These are phyloP conservation scores for Lordiphosa fenestrarum DNA, from an alignment of 2,888 invertebrate genomes.

Conservation along the genomic window DNA sequence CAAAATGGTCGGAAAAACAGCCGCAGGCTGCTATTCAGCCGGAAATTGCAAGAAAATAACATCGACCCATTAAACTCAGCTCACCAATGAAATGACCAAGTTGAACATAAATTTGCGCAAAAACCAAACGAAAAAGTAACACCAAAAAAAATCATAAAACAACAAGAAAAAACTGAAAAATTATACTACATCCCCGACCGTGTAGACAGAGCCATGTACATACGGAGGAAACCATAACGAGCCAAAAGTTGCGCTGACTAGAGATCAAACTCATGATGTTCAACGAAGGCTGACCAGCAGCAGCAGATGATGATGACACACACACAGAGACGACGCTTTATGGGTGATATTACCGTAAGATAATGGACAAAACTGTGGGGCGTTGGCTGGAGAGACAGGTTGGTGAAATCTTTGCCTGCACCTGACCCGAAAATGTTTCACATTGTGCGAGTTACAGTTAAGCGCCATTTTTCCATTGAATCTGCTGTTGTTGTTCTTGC, in stretches of 20 bases:
- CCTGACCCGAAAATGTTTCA: slow-evolving; percentile 75
- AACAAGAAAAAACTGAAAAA: slow-evolving; percentile 24
- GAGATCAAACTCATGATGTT: slow-evolving; percentile 42
- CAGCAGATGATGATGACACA: slow-evolving; percentile 19
- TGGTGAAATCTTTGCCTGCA: slow-evolving; percentile 64
- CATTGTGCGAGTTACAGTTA: slow-evolving; percentile 73
- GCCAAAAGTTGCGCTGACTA: slow-evolving; percentile 34
- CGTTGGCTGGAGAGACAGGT: slow-evolving; percentile 52
- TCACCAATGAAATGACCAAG: slow-evolving; percentile 44
- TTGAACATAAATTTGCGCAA: slow-evolving; percentile 48
- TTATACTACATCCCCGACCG: slow-evolving; percentile 1
- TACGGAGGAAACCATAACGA: slow-evolving; percentile 61
- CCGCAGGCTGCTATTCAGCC: slow-evolving; percentile 18
- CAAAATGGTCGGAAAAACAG: slow-evolving; percentile 28
- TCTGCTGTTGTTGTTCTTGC: slow-evolving; percentile 34
- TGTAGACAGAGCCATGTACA: slow-evolving; percentile 19
- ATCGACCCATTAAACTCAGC: slow-evolving; percentile 22
- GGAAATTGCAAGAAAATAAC: slow-evolving; percentile 35
- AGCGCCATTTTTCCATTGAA: slow-evolving; percentile 74
- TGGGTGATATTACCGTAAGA: slow-evolving; percentile 74
- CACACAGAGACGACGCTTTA: slow-evolving; percentile 48
- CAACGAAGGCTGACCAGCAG: background rate
- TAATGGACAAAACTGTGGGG: slow-evolving; percentile 68
- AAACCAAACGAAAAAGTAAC: slow-evolving; percentile 54
- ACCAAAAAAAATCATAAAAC: slow-evolving; percentile 24